A percentile compares a stretch with the other conserved stretches of the same genome.
Evolutionary conservation across 1,140 invertebrate species (phyloP).

Genomic region (Andrena cerasifolii): DNA sequence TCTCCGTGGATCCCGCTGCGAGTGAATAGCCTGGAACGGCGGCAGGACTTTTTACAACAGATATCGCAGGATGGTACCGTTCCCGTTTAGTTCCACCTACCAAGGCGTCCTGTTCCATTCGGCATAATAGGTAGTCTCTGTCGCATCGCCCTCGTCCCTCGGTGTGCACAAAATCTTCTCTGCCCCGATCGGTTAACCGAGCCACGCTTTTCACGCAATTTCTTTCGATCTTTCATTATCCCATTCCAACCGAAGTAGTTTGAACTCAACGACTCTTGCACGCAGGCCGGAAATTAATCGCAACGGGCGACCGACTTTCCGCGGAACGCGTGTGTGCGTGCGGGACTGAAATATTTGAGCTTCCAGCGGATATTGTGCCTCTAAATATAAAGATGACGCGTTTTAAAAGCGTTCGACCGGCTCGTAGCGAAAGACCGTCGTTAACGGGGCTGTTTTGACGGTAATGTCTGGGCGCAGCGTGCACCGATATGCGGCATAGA

Average conservation of each 20-base stretch:
- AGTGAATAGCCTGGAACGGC: conserved; percentile 27
- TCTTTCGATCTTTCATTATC: no score
- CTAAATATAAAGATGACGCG: background rate
- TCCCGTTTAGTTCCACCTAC: conserved; percentile 62
- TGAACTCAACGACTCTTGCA: no score
- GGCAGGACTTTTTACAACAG: conserved; percentile 47
- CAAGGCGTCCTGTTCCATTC: conserved; percentile 49
- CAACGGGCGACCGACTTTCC: background rate
- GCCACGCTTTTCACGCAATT: no score
- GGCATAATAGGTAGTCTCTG: conserved; percentile 55
- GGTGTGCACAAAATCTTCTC: conserved; percentile 31
- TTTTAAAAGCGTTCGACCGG: background rate
- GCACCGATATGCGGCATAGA: background rate
- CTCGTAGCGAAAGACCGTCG: background rate
- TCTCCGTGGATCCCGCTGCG: conserved; percentile 3
- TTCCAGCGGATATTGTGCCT: background rate
- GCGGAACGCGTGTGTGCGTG: no score
- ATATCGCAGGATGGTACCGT: conserved; percentile 63
- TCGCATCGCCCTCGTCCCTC: conserved; percentile 43
- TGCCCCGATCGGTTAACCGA: no score
- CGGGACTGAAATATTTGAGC: background rate
- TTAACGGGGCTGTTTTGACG: background rate
- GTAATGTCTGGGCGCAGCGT: background rate
- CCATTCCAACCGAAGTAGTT: no score
- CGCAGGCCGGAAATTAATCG: background rate